Conservation (phyloP, 2,797 vertebrate genomes). For the Hydrocynus forskahlii region DNA sequence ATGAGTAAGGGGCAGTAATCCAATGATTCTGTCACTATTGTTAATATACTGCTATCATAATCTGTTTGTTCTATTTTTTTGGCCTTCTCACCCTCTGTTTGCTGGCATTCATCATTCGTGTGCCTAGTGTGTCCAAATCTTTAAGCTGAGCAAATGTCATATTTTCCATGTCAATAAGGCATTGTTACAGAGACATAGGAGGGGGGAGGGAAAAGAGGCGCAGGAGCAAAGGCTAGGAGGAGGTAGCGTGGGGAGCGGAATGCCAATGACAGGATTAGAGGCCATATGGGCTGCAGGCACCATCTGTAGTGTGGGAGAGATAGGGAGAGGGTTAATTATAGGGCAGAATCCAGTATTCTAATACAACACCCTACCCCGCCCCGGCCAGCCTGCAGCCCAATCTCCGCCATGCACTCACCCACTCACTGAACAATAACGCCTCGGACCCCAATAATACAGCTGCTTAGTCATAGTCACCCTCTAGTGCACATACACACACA, state of each 20-base stretch:
- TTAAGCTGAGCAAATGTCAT: conserved; percentile 59
- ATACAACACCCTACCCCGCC: conserved; percentile 65
- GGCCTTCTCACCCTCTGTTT: conserved; percentile 1
- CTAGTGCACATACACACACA: conserved; percentile 24
- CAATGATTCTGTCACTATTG: neutral
- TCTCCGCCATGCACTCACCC: conserved; percentile 67
- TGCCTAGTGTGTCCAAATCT: conserved; percentile 48
- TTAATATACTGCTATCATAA: conserved; percentile 17
- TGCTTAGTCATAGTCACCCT: conserved; percentile 58
- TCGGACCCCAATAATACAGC: conserved; percentile 55
- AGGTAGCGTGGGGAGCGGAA: conserved; percentile 76
- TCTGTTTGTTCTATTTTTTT: conserved; percentile 26
- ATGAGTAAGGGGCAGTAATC: neutral
- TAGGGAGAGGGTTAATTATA: conserved; percentile 87
- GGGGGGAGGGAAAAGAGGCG: conserved; percentile 51
- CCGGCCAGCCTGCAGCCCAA: conserved; percentile 68
- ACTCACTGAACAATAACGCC: conserved; percentile 56
- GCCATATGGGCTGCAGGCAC: conserved; percentile 85
- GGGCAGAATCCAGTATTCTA: conserved; percentile 75
- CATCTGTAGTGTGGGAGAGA: conserved; percentile 85
- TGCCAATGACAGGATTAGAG: conserved; percentile 87
- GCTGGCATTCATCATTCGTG: conserved; percentile 27
- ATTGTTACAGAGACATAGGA: conserved; percentile 64
- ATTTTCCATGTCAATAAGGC: conserved; percentile 63
- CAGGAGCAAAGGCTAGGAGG: conserved; percentile 55